Conservation (phyloP, 1,140 invertebrate genomes). For the Drosophila tsacasi region DNA sequence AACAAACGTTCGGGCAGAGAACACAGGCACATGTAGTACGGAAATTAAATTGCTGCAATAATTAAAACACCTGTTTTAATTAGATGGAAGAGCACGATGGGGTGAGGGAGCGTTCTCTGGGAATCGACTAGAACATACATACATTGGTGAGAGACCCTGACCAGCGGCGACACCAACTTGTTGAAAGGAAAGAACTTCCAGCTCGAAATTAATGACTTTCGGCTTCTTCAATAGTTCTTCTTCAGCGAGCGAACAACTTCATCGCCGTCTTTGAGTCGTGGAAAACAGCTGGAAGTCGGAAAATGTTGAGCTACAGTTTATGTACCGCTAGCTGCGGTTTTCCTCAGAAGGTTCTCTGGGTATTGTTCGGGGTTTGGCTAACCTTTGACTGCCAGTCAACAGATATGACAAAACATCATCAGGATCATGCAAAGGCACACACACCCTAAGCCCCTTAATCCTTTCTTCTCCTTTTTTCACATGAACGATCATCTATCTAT, state of each 20-base stretch:
- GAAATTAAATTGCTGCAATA: conserved; percentile 79
- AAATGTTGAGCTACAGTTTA: conserved; percentile 34
- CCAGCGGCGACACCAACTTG: conserved; percentile 52
- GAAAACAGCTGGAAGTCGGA: conserved; percentile 60
- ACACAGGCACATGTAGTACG: conserved; percentile 9
- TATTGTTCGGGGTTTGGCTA: conserved; percentile 38
- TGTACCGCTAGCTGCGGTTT: conserved; percentile 60
- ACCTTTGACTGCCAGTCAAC: conserved; percentile 48
- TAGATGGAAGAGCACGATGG: conserved; percentile 67
- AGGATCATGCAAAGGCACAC: conserved; percentile 33
- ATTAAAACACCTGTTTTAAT: conserved; percentile 84
- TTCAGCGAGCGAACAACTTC: conserved; percentile 53
- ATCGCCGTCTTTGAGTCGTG: conserved; percentile 34
- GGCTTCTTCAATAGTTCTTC: conserved; percentile 68
- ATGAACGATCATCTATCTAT: conserved; percentile 33
- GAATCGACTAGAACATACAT: conserved; percentile 11
- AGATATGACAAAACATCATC: conserved; percentile 48
- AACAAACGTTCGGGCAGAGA: conserved; percentile 1
- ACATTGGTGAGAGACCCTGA: conserved; percentile 32
- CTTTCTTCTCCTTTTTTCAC: conserved; percentile 35
- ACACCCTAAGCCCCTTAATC: conserved; percentile 48
- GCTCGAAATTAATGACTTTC: conserved; percentile 67
- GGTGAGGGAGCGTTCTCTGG: conserved; percentile 23
- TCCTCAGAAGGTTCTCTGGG: conserved; percentile 15
- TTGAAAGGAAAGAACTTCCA: conserved; percentile 61